Base-by-base conservation (phyloP, 1,140 invertebrate species). In the Drosophila repleta region DNA sequence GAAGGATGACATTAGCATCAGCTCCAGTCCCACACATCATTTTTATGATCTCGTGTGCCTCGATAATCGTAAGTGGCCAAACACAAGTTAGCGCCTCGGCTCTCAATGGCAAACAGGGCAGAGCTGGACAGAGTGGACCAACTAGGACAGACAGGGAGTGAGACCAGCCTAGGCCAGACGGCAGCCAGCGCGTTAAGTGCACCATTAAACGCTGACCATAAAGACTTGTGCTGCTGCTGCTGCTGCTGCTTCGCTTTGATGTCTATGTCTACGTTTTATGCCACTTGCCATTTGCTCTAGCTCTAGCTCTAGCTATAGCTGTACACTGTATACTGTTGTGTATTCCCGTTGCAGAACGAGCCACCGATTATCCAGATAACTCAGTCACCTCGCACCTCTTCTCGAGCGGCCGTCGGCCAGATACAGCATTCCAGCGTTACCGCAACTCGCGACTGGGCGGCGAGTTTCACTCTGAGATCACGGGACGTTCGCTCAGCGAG, bases 391-490 rank as follows among this genome's bases (percentile, higher is more conserved):
- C 96, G 63, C 96, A 96, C 90, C 92, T 97, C 49, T 97, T 96
- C 91, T 94, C 95, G 11, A 95, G 95, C 72, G 96, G 96, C 10
- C 94, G 96, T 46, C 92, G 96, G 52, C 96, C 96, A 21, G 96
- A 97, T 90, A 97, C 96, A 1, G 97, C 97, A 20, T 97, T 98
- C 92, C 96, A 97, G 92, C 93, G 97, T 65, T 97, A 97, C 92
- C 92, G 97, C 60, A 97, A 97, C 92, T 96, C 96, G 76, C 93
- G 96, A 52, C 93, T 97, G 2, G 96, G 96, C 52, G 96, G 95
- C 3, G 96, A 97, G 91, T 97, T 96, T 91, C 96, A 97, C 92
- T 97, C 96, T 1, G 97, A 98, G 91, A 97, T 97, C 74, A 97
- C 96, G 0, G 96, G 96, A 41, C 93, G 96, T 55, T 96, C 96